Evolutionary conservation across 2,888 invertebrate species (phyloP), one percentile per base, ranked within the genome.

Genomic region (Danaus chrysippus): DNA sequence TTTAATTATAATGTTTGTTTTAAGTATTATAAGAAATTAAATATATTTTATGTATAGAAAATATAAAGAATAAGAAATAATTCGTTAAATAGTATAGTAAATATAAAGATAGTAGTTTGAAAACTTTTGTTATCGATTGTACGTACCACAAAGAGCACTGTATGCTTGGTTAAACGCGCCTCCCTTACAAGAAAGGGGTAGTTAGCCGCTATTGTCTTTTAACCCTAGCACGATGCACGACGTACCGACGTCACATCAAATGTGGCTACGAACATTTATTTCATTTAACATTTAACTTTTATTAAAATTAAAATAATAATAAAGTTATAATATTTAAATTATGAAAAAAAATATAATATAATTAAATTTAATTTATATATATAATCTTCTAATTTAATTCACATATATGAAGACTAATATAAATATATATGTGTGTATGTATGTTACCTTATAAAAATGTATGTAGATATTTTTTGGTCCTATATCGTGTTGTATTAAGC

Each of bases 131-230:
- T 73, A 61, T 6, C 74, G 76, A 78, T 59, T 71, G 79, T 83
- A 72, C 77, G 81, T 81, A 75, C 84, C 85, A 49, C 84, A 83
- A 84, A 85, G 82, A 82, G 84, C 84, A 85, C 78, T 86, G 87
- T 84, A 86, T 82, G 90, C 86, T 90, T 90, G 90, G 91, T 90
- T 91, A 89, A 83, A 78, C 86, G 85, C 87, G 86, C 88, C 87
- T 86, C 82, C 76, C 76, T 78, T 78, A 84, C 86, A 87, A 90
- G 90, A 89, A 91, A 90, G 89, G 90, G 91, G 89, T 91, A 91
- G 91, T 91, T 91, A 90, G 89, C 88, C 79, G 76, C 87, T 83
- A 87, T 91, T 91, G 91, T 90, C 86, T 88, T 81, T 73, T 76
- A 71, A 75, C 84, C 85, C 82, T 77, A 79, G 73, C 72, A 73